phyloP scores from a whole-genome alignment of 2,888 invertebrate genomes.

The Synanthedon andrenaeformis region DNA sequence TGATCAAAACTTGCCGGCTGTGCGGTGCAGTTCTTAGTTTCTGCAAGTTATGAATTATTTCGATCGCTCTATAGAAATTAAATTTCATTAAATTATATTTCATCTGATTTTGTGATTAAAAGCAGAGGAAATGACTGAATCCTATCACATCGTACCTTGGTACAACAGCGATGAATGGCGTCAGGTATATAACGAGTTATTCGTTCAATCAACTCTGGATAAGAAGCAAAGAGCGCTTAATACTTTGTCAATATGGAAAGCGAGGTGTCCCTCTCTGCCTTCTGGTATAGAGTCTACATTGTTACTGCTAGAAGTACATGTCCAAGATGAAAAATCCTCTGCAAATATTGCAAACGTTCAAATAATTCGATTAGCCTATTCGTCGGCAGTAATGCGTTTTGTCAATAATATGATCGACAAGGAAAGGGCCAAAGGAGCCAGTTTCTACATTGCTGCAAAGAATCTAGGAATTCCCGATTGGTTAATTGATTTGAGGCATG shows the following conservation, averaged over 20 bases:
- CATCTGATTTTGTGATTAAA: too few relatives aligned
- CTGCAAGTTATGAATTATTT: too few relatives aligned
- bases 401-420: constrained; percentile 73
- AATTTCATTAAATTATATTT: too few relatives aligned
- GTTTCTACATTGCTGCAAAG: constrained; percentile 71
- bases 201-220: constrained; percentile 23
- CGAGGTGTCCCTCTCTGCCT: constrained; percentile 65
- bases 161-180: constrained; percentile 64
- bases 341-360: constrained; percentile 36
- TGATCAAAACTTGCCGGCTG: too few relatives aligned
- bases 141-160: constrained; percentile 54
- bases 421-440: constrained; percentile 60
- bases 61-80: too few relatives aligned
- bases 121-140: constrained; percentile 27
- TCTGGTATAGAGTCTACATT: constrained; percentile 74
- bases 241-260: constrained; percentile 69
- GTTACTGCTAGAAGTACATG: constrained; percentile 63
- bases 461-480: constrained; percentile 80
- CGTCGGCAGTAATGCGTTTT: constrained; percentile 75
- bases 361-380: constrained; percentile 70
- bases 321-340: constrained; percentile 35
- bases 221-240: constrained; percentile 52
- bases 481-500: constrained; percentile 83
- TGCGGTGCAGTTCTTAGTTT: too few relatives aligned
- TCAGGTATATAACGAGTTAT: constrained; percentile 55